These are phyloP conservation scores for Drosophila pseudotalamancana DNA, from an alignment of 2,888 invertebrate genomes.

Conservation along the genomic window DNA sequence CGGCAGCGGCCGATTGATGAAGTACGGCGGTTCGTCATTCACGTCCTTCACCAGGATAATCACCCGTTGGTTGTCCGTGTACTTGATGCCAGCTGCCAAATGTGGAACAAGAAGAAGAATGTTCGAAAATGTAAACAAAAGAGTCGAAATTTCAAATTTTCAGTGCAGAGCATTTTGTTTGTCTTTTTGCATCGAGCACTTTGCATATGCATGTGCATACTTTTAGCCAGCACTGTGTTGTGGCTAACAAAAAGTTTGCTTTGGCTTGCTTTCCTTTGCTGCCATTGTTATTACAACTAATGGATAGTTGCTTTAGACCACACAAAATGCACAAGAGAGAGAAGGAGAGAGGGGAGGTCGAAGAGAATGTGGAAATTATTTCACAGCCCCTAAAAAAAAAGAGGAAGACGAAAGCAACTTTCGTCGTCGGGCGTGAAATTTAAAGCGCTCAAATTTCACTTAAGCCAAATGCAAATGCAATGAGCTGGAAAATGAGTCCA, in stretches of 20 bases:
- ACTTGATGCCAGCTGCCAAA: slow-evolving; percentile 85
- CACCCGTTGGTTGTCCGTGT: slow-evolving; percentile 97
- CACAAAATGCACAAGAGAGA: not conserved
- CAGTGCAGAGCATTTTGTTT: slow-evolving; percentile 23
- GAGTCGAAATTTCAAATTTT: slow-evolving; percentile 1
- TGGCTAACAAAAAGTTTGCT: slow-evolving; percentile 27
- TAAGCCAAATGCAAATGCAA: slow-evolving; percentile 72
- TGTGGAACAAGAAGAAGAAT: slow-evolving; percentile 28
- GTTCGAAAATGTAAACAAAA: not conserved
- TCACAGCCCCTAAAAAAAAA: not conserved
- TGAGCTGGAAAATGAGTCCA: slow-evolving; percentile 69
- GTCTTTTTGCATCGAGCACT: slow-evolving; percentile 21
- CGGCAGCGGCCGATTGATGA: slow-evolving; percentile 97
- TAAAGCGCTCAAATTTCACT: slow-evolving; percentile 64
- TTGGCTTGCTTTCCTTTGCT: not conserved
- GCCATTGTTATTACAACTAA: slow-evolving; percentile 68
- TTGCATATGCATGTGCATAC: slow-evolving; percentile 27
- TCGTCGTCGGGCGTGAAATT: slow-evolving; percentile 49
- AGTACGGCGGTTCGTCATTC: slow-evolving; percentile 97
- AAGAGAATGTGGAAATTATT: not conserved
- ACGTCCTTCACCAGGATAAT: slow-evolving; percentile 98
- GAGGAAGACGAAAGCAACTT: not conserved
- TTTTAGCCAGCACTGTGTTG: slow-evolving; percentile 34
- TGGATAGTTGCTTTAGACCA: slow-evolving; percentile 53
- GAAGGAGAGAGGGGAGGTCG: not conserved